A percentile compares a stretch with the other conserved stretches of the same genome.
phyloP scores from a whole-genome alignment of 2,113 vertebrate species.

The Ptychochromis oligacanthus region DNA sequence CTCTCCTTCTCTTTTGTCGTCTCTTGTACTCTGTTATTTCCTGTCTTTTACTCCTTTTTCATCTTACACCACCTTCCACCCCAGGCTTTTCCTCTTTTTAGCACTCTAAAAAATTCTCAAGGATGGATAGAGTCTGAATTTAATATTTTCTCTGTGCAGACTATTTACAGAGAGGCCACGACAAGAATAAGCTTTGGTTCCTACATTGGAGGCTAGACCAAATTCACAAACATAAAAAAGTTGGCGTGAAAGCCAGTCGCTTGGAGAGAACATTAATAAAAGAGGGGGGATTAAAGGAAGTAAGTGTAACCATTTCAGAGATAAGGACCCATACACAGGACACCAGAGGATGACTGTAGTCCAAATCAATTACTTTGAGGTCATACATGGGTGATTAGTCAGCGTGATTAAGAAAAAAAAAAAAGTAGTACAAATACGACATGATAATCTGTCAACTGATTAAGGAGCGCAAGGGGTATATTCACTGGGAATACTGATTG shows the following conservation, averaged over 20 bases:
- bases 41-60: not conserved
- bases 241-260: not conserved
- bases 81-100: not conserved
- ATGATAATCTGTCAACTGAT: no score
- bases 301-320: not conserved
- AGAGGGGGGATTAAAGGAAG: not conserved
- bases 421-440: not conserved
- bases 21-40: not conserved
- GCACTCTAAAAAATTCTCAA: not conserved
- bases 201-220: not conserved
- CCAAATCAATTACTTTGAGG: not conserved
- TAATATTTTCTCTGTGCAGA: not conserved
- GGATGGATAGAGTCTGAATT: not conserved
- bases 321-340: accelerated
- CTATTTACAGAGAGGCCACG: not conserved
- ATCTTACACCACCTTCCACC: not conserved
- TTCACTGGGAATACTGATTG: no score
- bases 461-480: no score
- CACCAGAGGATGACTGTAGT: accelerated
- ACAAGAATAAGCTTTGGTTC: not conserved
- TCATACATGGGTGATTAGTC: no score
- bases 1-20: not conserved
- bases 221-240: not conserved
- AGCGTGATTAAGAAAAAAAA: no score
- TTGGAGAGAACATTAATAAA: not conserved